phyloP scores from a whole-genome alignment of 2,888 invertebrate species.

The Nebria salina region DNA sequence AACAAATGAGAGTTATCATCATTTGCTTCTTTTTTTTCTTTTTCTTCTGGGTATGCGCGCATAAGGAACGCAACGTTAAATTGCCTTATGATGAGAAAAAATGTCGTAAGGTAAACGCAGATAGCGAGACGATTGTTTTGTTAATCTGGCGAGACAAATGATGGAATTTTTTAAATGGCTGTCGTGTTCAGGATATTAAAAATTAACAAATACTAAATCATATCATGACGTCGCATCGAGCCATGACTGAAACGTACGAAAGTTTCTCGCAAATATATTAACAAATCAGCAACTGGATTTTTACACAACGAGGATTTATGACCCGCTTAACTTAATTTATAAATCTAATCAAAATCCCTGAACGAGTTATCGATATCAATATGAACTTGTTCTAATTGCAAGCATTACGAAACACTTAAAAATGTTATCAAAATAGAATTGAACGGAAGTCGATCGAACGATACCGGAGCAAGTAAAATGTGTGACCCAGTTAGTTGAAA shows the following conservation, averaged over 20 bases:
- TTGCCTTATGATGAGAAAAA: slow-evolving; percentile 17
- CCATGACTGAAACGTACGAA: not conserved
- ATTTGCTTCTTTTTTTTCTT: slow-evolving; percentile 36
- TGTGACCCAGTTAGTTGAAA: not conserved
- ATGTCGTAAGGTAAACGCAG: not conserved
- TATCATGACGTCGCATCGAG: not conserved
- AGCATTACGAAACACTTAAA: not conserved
- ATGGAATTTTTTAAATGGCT: not conserved
- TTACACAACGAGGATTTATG: no score
- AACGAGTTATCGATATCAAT: not conserved
- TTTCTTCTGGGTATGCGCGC: slow-evolving; percentile 32
- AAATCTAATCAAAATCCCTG: not conserved
- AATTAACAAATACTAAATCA: not conserved
- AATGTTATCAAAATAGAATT: not conserved
- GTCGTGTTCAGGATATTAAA: not conserved
- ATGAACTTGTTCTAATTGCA: not conserved
- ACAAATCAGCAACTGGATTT: no score
- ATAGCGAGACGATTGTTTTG: slow-evolving; percentile 30
- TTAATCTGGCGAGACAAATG: slow-evolving; percentile 34
- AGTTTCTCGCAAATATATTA: no score
- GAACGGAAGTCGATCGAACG: not conserved
- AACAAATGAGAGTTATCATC: slow-evolving; percentile 46
- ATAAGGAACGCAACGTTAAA: slow-evolving; percentile 43
- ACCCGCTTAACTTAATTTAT: no score
- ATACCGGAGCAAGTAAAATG: not conserved